phyloP scores from a whole-genome alignment of 2,888 invertebrate species.

The Loripinus fragilis region DNA sequence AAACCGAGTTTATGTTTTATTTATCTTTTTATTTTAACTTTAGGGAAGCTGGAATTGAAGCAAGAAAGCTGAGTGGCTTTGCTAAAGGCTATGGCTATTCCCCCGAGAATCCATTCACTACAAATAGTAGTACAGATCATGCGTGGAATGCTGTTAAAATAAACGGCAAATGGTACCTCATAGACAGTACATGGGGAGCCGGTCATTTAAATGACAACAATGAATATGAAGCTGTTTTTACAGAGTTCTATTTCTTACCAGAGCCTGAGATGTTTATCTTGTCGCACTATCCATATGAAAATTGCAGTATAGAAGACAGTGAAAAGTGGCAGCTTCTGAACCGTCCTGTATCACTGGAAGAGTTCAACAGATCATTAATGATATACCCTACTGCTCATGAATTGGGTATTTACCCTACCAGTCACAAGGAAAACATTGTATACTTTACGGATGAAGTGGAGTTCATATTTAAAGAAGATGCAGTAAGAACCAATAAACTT shows the following conservation, averaged over 20 bases:
- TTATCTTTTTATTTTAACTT: background rate
- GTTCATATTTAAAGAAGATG: slow-evolving; percentile 9
- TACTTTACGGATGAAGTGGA: slow-evolving; percentile 10
- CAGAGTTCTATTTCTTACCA: slow-evolving; percentile 45
- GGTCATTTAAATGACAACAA: slow-evolving; percentile 35
- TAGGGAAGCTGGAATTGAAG: slow-evolving; percentile 48
- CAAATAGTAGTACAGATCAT: slow-evolving; percentile 38
- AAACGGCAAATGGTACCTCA: slow-evolving; percentile 44
- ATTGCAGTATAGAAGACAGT: slow-evolving; percentile 20
- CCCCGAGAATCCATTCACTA: slow-evolving; percentile 31
- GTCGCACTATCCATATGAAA: slow-evolving; percentile 35
- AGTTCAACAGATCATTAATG: slow-evolving; percentile 29
- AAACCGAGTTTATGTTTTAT: too few relatives aligned
- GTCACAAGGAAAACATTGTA: slow-evolving; percentile 16
- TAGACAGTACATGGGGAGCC: slow-evolving; percentile 62
- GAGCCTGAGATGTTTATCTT: slow-evolving; percentile 39
- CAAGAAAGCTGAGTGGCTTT: slow-evolving; percentile 51
- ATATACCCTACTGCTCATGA: slow-evolving; percentile 25
- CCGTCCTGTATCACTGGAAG: slow-evolving; percentile 39
- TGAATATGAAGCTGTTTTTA: slow-evolving; percentile 28
- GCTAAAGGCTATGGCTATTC: slow-evolving; percentile 51
- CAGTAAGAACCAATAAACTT: background rate
- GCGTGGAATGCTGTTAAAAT: slow-evolving; percentile 59
- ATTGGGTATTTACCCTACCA: slow-evolving; percentile 9
- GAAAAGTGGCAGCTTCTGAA: slow-evolving; percentile 40